Conservation (phyloP, 2,113 vertebrate genomes). For the Lagopus muta region DNA sequence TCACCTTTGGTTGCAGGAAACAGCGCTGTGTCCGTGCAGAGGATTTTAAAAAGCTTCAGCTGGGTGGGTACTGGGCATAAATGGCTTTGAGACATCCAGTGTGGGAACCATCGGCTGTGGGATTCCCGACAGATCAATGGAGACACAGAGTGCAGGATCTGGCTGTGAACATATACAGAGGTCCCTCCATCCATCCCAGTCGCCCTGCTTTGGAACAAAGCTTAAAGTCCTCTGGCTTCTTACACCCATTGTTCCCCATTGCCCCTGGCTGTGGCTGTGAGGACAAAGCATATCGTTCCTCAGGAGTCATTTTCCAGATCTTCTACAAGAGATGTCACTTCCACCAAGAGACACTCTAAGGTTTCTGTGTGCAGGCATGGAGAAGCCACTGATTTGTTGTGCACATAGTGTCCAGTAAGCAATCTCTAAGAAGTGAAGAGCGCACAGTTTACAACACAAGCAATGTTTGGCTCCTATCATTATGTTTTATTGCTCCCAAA, state of each 20-base stretch:
- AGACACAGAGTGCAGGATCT: neutral
- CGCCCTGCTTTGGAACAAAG: neutral
- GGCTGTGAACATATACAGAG: fast-evolving
- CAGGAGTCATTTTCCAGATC: neutral
- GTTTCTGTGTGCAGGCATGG: neutral
- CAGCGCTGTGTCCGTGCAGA: fast-evolving
- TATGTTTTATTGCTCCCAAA: neutral
- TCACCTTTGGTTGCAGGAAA: slow-evolving; percentile 4
- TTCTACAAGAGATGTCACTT: neutral
- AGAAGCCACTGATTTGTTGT: neutral
- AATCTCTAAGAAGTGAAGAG: neutral
- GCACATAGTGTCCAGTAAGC: neutral
- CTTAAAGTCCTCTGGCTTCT: neutral
- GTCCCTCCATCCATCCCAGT: neutral
- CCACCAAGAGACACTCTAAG: neutral
- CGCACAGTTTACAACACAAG: neutral
- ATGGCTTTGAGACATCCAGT: neutral
- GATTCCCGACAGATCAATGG: neutral
- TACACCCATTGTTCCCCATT: neutral
- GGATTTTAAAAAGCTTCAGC: neutral
- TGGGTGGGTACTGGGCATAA: neutral
- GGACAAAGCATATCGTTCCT: neutral
- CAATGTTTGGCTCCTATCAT: neutral
- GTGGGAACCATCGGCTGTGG: neutral
- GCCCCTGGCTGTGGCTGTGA: neutral